Evolutionary conservation across 2,888 invertebrate genomes (phyloP), one percentile per base, ranked within the genome.

Genomic region (Alloscopus bannaensis): DNA sequence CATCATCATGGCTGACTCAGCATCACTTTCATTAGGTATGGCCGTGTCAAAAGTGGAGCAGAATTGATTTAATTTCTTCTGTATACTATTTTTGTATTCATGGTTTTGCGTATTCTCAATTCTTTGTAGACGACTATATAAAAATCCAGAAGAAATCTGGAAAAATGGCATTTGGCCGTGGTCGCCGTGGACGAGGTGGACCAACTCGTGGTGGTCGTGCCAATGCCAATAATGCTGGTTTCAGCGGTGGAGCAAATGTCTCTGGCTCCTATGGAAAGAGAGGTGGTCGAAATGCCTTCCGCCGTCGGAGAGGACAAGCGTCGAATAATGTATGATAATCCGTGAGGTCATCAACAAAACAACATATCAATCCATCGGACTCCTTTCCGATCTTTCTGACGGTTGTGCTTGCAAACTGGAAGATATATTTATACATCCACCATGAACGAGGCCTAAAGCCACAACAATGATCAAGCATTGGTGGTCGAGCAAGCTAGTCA

Each of bases 11-110:
- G 55, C 79, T 60, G 81, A 76, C 26, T 69, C 68, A 16, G 57
- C 81, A 3, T 55, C 72, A n/a, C 71, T 84, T 76, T 84, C 83
- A 0, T 65, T 84, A 20, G 83, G 83, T 84, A 81, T 76, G 76
- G 69, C n/a, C n/a, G n/a, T n/a, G n/a, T n/a, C n/a, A n/a, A n/a
- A n/a, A 11, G n/a, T 22, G 24, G 22, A 22, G 4, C 6, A 22
- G 18, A 24, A 59, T 24, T 24, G 13, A 59, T 20, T 16, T 52
- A 29, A 28, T 52, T 55, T 42, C n/a, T 59, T 52, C 55, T 20
- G 40, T 31, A 2, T 50, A n/a, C 11, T 8, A 50, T 22, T 50
- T 8, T n/a, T 64, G 42, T 31, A 28, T 52, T 45, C n/a, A n/a
- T n/a, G n/a, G n/a, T n/a, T n/a, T n/a, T n/a, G n/a, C 8, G 36